A percentile compares a stretch with the other conserved stretches of the same genome.
Evolutionary conservation across 2,113 vertebrate species (phyloP).

Genomic region (Pluvianellus socialis): DNA sequence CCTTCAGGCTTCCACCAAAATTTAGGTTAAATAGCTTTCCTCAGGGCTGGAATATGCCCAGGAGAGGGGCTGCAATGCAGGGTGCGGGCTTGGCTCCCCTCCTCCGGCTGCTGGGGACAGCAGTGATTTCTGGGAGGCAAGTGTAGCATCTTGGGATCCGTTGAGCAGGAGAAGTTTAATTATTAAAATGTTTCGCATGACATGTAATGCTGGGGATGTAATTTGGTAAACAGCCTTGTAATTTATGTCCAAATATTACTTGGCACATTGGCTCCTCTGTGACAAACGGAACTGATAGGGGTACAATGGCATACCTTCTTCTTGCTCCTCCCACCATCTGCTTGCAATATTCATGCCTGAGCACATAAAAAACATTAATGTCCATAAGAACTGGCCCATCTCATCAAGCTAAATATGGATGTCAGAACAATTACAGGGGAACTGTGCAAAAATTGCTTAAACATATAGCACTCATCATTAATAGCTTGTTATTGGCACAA

Average conservation of each 20-base stretch:
- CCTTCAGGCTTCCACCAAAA: neutral
- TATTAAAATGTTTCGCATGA: neutral
- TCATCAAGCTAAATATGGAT: constrained; percentile 69
- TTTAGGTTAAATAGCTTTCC: neutral
- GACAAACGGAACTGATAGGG: neutral
- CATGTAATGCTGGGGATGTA: neutral
- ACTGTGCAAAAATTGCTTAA: constrained; percentile 41
- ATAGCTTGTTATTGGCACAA: constrained; percentile 57
- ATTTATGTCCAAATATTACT: constrained; percentile 53
- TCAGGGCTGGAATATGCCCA: neutral
- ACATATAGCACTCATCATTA: constrained; percentile 65
- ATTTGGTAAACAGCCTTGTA: constrained; percentile 47
- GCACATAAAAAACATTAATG: constrained; percentile 39
- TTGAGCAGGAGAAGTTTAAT: neutral
- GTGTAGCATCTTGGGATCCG: neutral
- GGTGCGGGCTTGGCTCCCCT: neutral
- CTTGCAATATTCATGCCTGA: constrained; percentile 60
- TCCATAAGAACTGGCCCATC: constrained; percentile 50
- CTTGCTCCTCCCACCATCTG: constrained; percentile 61
- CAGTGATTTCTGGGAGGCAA: neutral
- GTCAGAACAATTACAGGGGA: constrained; percentile 55
- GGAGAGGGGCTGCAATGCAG: neutral
- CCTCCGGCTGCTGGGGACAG: neutral
- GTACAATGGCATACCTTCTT: constrained; percentile 12
- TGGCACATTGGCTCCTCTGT: constrained; percentile 26